Evolutionary conservation across 2,888 invertebrate genomes (phyloP).

Genomic region (Agriopis aurantiaria): DNA sequence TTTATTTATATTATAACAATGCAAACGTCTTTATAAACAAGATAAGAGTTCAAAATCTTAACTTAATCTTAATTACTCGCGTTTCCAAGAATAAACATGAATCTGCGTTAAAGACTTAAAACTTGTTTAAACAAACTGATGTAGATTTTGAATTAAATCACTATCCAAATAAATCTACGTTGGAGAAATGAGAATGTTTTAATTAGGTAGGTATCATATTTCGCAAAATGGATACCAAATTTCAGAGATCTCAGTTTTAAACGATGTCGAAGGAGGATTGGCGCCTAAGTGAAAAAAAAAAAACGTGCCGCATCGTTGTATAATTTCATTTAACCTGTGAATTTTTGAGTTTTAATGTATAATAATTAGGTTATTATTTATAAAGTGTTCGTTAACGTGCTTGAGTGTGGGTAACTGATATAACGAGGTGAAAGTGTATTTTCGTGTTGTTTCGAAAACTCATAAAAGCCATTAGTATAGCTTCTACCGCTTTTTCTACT

Average conservation of each 20-base stretch:
- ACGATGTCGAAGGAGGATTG: neutral
- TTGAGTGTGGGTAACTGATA: too few relatives aligned
- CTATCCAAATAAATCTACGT: slow-evolving; percentile 38
- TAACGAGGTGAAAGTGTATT: too few relatives aligned
- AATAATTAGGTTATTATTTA: too few relatives aligned
- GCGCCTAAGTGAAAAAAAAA: too few relatives aligned
- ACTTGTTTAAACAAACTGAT: slow-evolving; percentile 29
- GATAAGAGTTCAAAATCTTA: neutral
- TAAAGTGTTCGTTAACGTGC: too few relatives aligned
- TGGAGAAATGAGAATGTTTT: slow-evolving; percentile 34
- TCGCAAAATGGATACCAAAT: neutral
- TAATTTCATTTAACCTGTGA: too few relatives aligned
- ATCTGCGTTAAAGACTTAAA: slow-evolving; percentile 17
- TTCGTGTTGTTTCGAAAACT: too few relatives aligned
- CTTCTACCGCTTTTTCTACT: too few relatives aligned
- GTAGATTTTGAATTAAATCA: slow-evolving; percentile 40
- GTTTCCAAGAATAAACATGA: slow-evolving; percentile 25
- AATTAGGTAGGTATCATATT: neutral
- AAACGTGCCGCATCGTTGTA: too few relatives aligned
- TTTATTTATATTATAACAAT: slow-evolving; percentile 15
- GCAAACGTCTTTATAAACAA: slow-evolving; percentile 15
- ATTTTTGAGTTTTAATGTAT: too few relatives aligned
- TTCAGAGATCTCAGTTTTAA: neutral
- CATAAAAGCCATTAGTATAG: too few relatives aligned
- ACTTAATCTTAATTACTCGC: slow-evolving; percentile 12